Conservation (phyloP, 2,888 invertebrate species). For the Temnothorax ravouxi region DNA sequence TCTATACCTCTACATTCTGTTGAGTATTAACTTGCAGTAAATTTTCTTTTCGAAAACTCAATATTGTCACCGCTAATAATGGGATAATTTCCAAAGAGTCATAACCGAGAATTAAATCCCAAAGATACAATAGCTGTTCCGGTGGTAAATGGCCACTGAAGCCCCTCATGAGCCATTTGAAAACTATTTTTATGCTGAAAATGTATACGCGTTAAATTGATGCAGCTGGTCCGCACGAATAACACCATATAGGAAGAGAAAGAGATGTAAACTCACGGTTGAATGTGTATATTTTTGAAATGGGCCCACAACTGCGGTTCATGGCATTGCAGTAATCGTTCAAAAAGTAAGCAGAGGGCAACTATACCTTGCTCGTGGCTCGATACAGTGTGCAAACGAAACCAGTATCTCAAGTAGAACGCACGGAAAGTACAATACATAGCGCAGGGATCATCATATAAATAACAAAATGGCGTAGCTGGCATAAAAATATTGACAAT, state of each 20-base stretch:
- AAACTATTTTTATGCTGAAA: conserved; percentile 94
- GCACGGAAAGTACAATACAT: conserved; percentile 96
- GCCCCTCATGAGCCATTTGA: conserved; percentile 98
- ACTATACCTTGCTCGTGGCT: conserved; percentile 97
- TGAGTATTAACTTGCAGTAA: conserved; percentile 92
- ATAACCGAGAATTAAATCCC: conserved; percentile 97
- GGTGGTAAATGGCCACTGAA: conserved; percentile 98
- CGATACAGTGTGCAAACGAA: conserved; percentile 96
- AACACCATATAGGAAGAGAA: not conserved
- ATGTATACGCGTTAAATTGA: conserved; percentile 4
- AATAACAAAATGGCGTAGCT: conserved; percentile 98
- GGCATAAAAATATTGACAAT: conserved; percentile 78
- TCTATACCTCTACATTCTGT: conserved; percentile 91
- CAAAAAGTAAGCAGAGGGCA: conserved; percentile 95
- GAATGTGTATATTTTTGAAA: conserved; percentile 94
- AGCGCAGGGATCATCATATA: conserved; percentile 95
- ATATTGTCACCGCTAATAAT: conserved; percentile 93
- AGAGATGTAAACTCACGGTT: conserved; percentile 91
- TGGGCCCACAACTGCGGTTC: conserved; percentile 97
- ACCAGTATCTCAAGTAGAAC: conserved; percentile 97
- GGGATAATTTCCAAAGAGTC: conserved; percentile 96
- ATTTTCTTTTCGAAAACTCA: conserved; percentile 95
- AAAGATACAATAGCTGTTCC: conserved; percentile 95
- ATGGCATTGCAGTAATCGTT: conserved; percentile 95
- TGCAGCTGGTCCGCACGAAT: not conserved